Base-by-base conservation (phyloP, 1,140 invertebrate species). In the Hyposmocoma kahamanoa region DNA sequence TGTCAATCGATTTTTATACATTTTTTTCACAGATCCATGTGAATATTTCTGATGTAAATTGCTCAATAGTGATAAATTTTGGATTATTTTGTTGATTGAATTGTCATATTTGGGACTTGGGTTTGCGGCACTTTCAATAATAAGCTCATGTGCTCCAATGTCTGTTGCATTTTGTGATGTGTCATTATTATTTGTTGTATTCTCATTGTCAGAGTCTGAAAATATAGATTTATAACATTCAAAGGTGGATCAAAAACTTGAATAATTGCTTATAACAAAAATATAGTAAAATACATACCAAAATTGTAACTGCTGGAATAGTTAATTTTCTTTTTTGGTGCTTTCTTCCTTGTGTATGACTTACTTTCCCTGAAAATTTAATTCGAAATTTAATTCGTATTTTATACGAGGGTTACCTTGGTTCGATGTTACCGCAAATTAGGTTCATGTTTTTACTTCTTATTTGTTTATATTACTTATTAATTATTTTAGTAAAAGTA, bases 201-300 rank as follows among this genome's bases (percentile, higher is more conserved):
- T 84, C 67, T 80, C 80, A 59, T 84, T 81, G 22, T 76, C 67
- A 32, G 70, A 78, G 50, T 68, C 80, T 81, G 50, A 50, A 73
- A 68, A 30, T 45, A 32, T 53, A 52, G 30, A 38, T n/a, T 4
- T 36, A 13, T n/a, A n/a, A n/a, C n/a, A n/a, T n/a, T n/a, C n/a
- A n/a, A n/a, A n/a, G n/a, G n/a, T n/a, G n/a, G n/a, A n/a, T n/a
- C n/a, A n/a, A n/a, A n/a, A n/a, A n/a, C n/a, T n/a, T n/a, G n/a
- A n/a, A n/a, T n/a, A n/a, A n/a, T n/a, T n/a, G n/a, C n/a, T n/a
- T n/a, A n/a, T n/a, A n/a, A n/a, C n/a, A n/a, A n/a, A n/a, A n/a
- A n/a, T n/a, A n/a, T 46, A 2, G 13, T 39, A 38, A 15, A 41
- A 36, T 22, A 32, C 47, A 38, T 60, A 82, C 78, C 78, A 59